These are phyloP conservation scores for Trichonephila inaurata DNA, from an alignment of 1,140 invertebrate species.

Conservation along the genomic window DNA sequence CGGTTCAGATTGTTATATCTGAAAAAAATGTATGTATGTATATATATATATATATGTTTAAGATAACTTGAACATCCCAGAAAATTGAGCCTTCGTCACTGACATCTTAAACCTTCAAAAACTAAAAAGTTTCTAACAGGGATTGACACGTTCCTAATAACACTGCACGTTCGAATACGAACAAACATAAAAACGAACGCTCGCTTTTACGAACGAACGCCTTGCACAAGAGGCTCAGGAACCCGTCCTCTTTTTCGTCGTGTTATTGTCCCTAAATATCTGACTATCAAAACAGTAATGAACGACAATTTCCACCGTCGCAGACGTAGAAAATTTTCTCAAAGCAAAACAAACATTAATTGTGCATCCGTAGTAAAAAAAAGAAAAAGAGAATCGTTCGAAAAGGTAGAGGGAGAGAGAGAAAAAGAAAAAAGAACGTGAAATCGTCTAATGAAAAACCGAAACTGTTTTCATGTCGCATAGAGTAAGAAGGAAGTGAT, in stretches of 20 bases:
- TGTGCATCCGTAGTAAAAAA: slow-evolving; percentile 45
- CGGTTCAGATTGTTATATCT: no score
- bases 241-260: no score
- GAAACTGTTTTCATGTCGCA: background rate
- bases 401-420: background rate
- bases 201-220: no score
- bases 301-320: background rate
- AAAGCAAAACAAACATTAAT: slow-evolving; percentile 61
- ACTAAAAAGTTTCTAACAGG: background rate
- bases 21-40: no score
- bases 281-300: slow-evolving; percentile 27
- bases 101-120: no score
- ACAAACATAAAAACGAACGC: no score
- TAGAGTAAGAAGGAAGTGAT: slow-evolving; percentile 50
- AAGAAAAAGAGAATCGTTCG: no score
- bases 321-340: background rate
- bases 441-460: slow-evolving; percentile 4
- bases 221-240: no score
- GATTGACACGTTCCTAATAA: background rate
- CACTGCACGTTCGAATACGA: background rate
- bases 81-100: no score
- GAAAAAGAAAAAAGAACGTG: background rate
- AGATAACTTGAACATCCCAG: no score
- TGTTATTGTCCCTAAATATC: background rate
- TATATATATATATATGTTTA: no score